phyloP scores from a whole-genome alignment of 1,140 invertebrate species.

The Pseudomyrmex sp. region DNA sequence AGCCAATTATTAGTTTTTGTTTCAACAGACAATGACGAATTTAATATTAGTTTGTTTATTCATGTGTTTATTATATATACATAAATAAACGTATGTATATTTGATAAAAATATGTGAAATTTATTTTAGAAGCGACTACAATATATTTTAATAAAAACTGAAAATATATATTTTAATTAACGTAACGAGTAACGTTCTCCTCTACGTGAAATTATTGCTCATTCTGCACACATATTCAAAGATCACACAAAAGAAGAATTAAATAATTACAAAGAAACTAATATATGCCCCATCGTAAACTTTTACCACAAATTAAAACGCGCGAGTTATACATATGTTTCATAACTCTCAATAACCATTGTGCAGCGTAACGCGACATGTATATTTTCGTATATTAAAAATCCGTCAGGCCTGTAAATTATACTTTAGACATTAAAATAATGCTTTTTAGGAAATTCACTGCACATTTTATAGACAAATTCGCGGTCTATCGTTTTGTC shows the following conservation, averaged over 20 bases:
- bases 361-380: constrained; percentile 47
- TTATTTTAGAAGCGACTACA: background rate
- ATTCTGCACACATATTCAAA: background rate
- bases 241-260: background rate
- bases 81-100: too few species aligned
- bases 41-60: too few species aligned
- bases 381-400: constrained; percentile 29
- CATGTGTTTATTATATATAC: too few species aligned
- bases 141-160: constrained; percentile 34
- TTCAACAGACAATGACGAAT: too few species aligned
- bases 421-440: constrained; percentile 53
- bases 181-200: background rate
- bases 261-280: constrained; percentile 31
- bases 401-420: constrained; percentile 54
- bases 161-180: constrained; percentile 46
- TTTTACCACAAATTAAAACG: constrained; percentile 53
- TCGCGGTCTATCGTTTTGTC: constrained; percentile 45
- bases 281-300: constrained; percentile 59
- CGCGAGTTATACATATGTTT: constrained; percentile 37
- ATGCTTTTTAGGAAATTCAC: constrained; percentile 33
- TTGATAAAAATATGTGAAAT: constrained; percentile 11
- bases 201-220: constrained; percentile 43
- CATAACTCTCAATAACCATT: constrained; percentile 39
- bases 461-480: constrained; percentile 26
- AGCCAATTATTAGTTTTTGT: too few species aligned